These are phyloP conservation scores for Leiothrix lutea DNA, from an alignment of 2,113 vertebrate genomes.

Conservation along the genomic window DNA sequence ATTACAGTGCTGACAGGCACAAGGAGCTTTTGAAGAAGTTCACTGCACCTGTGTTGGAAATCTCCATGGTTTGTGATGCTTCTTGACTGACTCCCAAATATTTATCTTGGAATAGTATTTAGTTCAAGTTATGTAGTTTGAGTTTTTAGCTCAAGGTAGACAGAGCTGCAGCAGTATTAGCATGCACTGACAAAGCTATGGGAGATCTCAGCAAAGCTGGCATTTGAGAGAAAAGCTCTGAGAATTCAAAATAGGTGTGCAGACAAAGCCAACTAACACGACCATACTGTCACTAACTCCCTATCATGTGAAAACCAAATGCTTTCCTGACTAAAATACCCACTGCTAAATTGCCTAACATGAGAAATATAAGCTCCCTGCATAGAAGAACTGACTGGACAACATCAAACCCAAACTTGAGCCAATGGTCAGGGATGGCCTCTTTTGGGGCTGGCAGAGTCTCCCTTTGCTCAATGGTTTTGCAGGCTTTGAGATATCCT, in stretches of 20 bases:
- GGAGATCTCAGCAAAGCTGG: fast-evolving
- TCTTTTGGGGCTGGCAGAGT: not conserved
- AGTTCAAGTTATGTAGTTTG: not conserved
- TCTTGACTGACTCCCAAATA: not conserved
- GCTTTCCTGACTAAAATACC: not conserved
- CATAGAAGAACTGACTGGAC: fast-evolving
- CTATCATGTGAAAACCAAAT: not conserved
- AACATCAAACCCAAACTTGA: fast-evolving
- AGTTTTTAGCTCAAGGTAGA: not conserved
- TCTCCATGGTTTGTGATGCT: not conserved
- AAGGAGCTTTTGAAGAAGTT: not conserved
- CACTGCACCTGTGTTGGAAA: not conserved
- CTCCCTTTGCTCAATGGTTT: not conserved
- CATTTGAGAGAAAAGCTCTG: not conserved
- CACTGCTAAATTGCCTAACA: not conserved
- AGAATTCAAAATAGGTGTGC: not conserved
- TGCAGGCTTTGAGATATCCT: fast-evolving
- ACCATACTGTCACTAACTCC: fast-evolving
- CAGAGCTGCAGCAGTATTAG: not conserved
- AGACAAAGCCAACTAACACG: not conserved
- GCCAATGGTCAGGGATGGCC: not conserved
- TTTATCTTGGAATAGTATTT: not conserved
- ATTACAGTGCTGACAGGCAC: not conserved
- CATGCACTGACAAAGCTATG: not conserved
- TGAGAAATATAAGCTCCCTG: not conserved